Evolutionary conservation across 64 coral and sea anemone species (phyloP).

Genomic region (Pachyseris speciosa): DNA sequence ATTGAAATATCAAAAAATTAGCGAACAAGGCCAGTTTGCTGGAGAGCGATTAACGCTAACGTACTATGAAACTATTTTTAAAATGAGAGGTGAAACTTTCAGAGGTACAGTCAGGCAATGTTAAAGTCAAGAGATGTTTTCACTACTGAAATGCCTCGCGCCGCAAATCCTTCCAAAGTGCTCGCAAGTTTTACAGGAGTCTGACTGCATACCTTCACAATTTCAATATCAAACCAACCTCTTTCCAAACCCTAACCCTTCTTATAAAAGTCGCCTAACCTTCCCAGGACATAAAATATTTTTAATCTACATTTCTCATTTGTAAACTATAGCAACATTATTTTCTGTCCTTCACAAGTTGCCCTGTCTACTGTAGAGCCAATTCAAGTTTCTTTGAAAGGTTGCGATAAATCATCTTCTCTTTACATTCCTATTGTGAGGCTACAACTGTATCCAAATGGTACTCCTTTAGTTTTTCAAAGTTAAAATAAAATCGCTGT

Average conservation of each 20-base stretch:
- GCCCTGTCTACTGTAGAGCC: neutral
- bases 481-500: no score
- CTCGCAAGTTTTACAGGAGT: neutral
- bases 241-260: neutral
- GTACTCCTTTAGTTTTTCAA: no score
- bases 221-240: neutral
- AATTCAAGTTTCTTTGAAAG: neutral
- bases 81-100: no score
- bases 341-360: neutral
- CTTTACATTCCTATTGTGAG: no score
- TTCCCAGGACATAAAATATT: neutral
- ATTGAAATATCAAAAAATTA: no score
- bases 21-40: no score
- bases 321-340: neutral
- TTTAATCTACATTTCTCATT: neutral
- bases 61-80: no score
- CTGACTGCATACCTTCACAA: neutral
- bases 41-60: no score
- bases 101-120: no score
- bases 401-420: no score
- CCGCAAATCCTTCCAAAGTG: neutral
- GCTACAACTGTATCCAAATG: no score
- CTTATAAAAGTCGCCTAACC: neutral
- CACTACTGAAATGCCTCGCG: neutral
- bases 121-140: no score